A percentile compares a stretch with the other conserved stretches of the same genome.
Conservation (phyloP, 2,888 invertebrate species). For the Oligia fasciuncula region DNA sequence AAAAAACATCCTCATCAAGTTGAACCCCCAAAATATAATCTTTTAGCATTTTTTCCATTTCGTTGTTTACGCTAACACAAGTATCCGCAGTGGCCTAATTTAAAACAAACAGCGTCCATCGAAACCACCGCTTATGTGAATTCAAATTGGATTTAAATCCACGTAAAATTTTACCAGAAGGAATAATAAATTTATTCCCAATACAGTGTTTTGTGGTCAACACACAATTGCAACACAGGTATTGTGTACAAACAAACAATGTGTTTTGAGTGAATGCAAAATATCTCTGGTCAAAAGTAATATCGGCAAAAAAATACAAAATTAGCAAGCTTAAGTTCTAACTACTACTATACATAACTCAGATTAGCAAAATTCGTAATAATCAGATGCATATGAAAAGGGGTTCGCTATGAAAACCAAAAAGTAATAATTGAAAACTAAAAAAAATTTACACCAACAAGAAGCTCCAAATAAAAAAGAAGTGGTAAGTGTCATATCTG, state of each 20-base stretch:
- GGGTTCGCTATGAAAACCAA: too few relatives aligned
- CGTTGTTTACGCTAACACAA: not conserved
- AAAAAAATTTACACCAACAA: not conserved
- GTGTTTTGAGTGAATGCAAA: not conserved
- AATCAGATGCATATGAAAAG: not conserved
- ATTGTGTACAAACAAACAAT: slow-evolving; percentile 15
- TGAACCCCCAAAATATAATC: not conserved
- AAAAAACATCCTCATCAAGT: not conserved
- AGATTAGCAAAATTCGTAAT: not conserved
- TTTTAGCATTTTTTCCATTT: not conserved
- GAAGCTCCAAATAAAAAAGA: not conserved
- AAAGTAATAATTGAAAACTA: not conserved
- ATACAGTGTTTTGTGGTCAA: slow-evolving; percentile 25
- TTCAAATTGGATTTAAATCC: slow-evolving; percentile 53
- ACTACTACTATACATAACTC: not conserved
- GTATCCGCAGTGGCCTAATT: slow-evolving; percentile 32
- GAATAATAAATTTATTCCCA: slow-evolving; percentile 40
- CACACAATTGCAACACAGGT: not conserved
- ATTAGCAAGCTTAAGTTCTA: not conserved
- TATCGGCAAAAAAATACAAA: not conserved
- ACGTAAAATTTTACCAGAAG: slow-evolving; percentile 38
- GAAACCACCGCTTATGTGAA: slow-evolving; percentile 34
- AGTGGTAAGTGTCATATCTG: not conserved
- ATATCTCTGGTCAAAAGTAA: not conserved
- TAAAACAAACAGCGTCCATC: slow-evolving; percentile 40